Base-by-base conservation (phyloP, 2,888 invertebrate genomes). In the Synanthedon tipuliformis region DNA sequence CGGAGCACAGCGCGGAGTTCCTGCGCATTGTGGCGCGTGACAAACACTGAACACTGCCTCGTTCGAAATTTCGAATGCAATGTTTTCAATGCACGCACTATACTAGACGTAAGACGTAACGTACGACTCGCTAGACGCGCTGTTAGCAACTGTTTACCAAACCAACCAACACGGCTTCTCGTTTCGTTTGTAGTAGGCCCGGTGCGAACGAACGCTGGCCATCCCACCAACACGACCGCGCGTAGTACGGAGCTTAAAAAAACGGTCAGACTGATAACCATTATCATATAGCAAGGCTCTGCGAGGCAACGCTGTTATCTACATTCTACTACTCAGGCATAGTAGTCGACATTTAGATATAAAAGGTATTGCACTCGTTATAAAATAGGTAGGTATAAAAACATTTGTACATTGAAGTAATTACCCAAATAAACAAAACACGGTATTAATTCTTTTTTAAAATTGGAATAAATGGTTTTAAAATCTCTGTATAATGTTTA, bases 1-100 rank as follows among this genome's bases (percentile, higher is more conserved):
- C 16, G 59, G 61, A 67, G 64, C 68, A 68, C 64, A 77, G 70
- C 73, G 75, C 77, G 71, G 62, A 81, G 77, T 78, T 83, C 81
- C 81, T 81, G 80, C 70, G 66, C 69, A 75, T 80, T 83, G 80
- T 83, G 64, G 57, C 59, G 63, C 62, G 63, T 60, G 58, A 40
- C 55, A 56, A 51, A 52, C 56, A 56, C 52, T 57, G 55, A 57
- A 56, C 54, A 58, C 54, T 58, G 54, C 54, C 55, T 50, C 34
- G 51, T 41, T 50, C 52, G 49, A n/a, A n/a, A n/a, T n/a, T 41
- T 13, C 51, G 40, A 41, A 40, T 15, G 51, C 52, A 53, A 53
- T 54, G 58, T 58, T 55, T 53, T 16, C 41, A 59, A 64, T 61
- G 61, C 59, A 58, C 52, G 55, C 53, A 57, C 56, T 55, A 53